Conservation (phyloP, 1,140 invertebrate species). For the Vollenhovia emeryi region DNA sequence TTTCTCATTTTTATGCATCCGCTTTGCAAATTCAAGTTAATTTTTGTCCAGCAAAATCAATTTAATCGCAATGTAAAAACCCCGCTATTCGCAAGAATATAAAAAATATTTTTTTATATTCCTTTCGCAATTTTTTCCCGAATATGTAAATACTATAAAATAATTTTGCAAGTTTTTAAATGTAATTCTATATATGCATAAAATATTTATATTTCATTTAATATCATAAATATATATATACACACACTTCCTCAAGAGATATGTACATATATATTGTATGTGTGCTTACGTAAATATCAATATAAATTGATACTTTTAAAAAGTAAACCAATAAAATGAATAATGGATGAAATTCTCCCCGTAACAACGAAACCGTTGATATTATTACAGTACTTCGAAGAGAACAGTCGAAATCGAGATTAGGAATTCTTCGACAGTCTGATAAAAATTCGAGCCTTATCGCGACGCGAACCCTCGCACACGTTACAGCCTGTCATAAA, state of each 20-base stretch:
- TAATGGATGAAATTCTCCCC: not conserved
- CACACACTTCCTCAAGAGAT: not conserved
- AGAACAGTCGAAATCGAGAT: not conserved
- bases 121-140: not conserved
- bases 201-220: not conserved
- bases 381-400: not conserved
- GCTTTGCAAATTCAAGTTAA: not conserved
- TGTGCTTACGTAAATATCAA: not conserved
- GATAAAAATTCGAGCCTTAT: slow-evolving; percentile 35
- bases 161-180: not conserved
- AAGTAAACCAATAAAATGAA: not conserved
- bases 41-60: not conserved
- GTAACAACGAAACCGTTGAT: not conserved
- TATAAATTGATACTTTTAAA: not conserved
- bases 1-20: not conserved
- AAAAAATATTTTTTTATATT: not conserved
- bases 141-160: not conserved
- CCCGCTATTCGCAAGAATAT: not conserved
- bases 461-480: not conserved
- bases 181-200: not conserved
- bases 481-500: slow-evolving; percentile 22
- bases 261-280: too few relatives aligned
- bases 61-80: not conserved
- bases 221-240: not conserved
- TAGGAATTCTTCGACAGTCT: not conserved